Evolutionary conservation across 1,140 invertebrate genomes (phyloP).

Genomic region (Xylocopa sonorina): DNA sequence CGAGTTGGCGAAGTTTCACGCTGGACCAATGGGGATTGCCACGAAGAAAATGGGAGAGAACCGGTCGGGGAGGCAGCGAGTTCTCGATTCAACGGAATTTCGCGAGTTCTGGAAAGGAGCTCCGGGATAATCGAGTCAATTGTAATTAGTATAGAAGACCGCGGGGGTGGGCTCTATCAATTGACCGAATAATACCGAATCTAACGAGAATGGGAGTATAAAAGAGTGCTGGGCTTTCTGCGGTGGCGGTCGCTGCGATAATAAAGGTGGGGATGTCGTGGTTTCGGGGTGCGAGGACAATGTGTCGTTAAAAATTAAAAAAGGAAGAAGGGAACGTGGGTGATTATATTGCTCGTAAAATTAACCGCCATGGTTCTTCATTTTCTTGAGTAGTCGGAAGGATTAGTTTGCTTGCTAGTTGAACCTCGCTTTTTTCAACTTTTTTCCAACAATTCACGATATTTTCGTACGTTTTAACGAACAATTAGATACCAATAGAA

Average conservation of each 20-base stretch:
- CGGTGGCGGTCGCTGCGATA: background rate
- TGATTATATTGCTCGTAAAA: too few relatives aligned
- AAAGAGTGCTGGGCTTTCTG: background rate
- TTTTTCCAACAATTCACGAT: too few relatives aligned
- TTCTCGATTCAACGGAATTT: background rate
- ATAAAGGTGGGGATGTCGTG: background rate
- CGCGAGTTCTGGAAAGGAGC: background rate
- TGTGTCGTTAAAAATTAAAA: background rate
- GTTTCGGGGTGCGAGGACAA: background rate
- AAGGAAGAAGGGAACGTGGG: background rate
- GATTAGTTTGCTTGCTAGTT: too few relatives aligned
- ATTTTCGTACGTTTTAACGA: too few relatives aligned
- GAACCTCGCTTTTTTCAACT: too few relatives aligned
- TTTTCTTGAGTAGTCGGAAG: too few relatives aligned
- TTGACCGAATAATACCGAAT: background rate
- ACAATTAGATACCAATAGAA: too few relatives aligned
- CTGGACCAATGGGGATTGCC: too few relatives aligned
- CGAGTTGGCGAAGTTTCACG: too few relatives aligned
- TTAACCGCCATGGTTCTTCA: too few relatives aligned
- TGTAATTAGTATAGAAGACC: slow-evolving; percentile 11
- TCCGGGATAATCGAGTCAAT: slow-evolving; percentile 5
- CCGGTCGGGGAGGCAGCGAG: background rate
- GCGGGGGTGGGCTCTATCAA: background rate
- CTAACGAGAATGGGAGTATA: background rate
- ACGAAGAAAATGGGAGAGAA: background rate